Evolutionary conservation across 2,113 vertebrate genomes (phyloP).

Genomic region (Melanocharis versteri): DNA sequence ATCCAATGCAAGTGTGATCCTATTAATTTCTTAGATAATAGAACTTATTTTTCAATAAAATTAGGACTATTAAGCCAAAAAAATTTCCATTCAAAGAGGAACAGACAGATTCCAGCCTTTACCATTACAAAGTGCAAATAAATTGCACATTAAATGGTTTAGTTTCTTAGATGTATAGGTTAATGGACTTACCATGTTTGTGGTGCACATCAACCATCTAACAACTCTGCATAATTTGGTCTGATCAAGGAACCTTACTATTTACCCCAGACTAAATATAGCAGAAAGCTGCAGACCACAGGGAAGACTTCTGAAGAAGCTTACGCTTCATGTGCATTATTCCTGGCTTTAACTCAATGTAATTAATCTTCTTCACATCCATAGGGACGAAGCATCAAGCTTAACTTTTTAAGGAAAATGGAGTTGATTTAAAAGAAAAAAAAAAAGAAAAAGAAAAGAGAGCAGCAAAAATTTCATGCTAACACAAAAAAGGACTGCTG

Average conservation of each 20-base stretch:
- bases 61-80: not conserved
- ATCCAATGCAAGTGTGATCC: not conserved
- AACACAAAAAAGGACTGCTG: not conserved
- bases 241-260: not conserved
- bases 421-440: not conserved
- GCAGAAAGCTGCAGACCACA: not conserved
- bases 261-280: not conserved
- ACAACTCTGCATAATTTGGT: not conserved
- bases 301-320: not conserved
- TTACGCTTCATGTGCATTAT: not conserved
- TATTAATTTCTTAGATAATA: not conserved
- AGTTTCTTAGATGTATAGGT: not conserved
- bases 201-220: not conserved
- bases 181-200: not conserved
- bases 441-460: not conserved
- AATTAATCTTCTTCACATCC: not conserved
- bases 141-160: not conserved
- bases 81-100: not conserved
- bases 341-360: not conserved
- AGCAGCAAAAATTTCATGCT: not conserved
- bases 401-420: not conserved
- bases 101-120: not conserved
- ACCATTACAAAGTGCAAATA: not conserved
- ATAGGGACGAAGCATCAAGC: not conserved
- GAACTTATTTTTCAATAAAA: not conserved